These are phyloP conservation scores for Hyposmocoma kahamanoa DNA, from an alignment of 1,140 invertebrate genomes.

Conservation along the genomic window DNA sequence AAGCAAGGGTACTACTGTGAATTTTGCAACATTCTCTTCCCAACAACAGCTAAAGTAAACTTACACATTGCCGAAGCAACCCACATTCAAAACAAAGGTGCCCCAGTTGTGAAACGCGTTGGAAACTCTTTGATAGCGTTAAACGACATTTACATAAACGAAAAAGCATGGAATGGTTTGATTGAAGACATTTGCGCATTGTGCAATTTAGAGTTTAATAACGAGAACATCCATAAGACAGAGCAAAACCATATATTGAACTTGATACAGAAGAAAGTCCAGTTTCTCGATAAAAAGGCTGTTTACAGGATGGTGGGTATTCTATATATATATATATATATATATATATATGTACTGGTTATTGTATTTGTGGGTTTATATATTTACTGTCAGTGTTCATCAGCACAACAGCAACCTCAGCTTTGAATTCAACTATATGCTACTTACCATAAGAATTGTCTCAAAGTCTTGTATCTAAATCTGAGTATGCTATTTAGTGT, in stretches of 20 bases:
- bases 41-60: slow-evolving; percentile 19
- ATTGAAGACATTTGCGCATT: slow-evolving; percentile 22
- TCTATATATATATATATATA: not conserved
- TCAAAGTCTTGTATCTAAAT: not conserved
- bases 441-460: not conserved
- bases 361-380: not conserved
- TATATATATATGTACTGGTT: not conserved
- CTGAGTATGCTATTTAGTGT: not conserved
- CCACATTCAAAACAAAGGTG: slow-evolving; percentile 20
- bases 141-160: slow-evolving; percentile 21
- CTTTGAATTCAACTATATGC: too few relatives aligned
- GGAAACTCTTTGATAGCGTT: slow-evolving; percentile 19
- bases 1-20: slow-evolving; percentile 37
- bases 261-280: slow-evolving; percentile 22
- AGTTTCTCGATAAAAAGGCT: slow-evolving; percentile 14
- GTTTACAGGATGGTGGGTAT: slow-evolving; percentile 32
- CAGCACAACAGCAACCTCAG: too few relatives aligned
- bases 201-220: slow-evolving; percentile 25
- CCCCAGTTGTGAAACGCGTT: slow-evolving; percentile 12
- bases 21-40: slow-evolving; percentile 33
- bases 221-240: slow-evolving; percentile 19
- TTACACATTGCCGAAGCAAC: slow-evolving; percentile 20
- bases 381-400: not conserved
- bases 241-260: slow-evolving; percentile 23
- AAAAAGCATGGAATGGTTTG: slow-evolving; percentile 31